These are phyloP conservation scores for Hirtodrosophila cameraria DNA, from an alignment of 2,888 invertebrate genomes.

Conservation along the genomic window DNA sequence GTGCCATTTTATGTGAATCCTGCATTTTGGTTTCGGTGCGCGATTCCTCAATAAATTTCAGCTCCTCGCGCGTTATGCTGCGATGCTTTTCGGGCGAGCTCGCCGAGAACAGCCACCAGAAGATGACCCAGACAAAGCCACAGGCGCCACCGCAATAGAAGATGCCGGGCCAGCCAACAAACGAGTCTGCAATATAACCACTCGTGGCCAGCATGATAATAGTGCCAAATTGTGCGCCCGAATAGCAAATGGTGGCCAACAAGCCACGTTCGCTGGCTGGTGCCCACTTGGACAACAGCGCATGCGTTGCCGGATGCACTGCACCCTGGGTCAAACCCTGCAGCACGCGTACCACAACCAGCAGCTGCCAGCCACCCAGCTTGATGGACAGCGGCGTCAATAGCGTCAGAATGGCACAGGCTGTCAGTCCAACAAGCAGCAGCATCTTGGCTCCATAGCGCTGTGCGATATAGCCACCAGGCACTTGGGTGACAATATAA, in stretches of 20 bases:
- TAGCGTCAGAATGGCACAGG: constrained; percentile 88
- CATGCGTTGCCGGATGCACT: constrained; percentile 88
- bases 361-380: constrained; percentile 87
- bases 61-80: constrained; percentile 87
- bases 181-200: constrained; percentile 88
- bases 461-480: constrained; percentile 89
- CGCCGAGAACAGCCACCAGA: constrained; percentile 87
- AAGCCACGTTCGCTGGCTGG: constrained; percentile 88
- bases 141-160: constrained; percentile 90
- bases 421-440: constrained; percentile 85
- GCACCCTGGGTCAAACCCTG: constrained; percentile 89
- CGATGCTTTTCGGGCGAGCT: constrained; percentile 88
- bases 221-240: constrained; percentile 92
- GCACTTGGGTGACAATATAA: constrained; percentile 87
- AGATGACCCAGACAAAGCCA: constrained; percentile 87
- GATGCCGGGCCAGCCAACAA: constrained; percentile 90
- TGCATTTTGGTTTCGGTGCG: constrained; percentile 80
- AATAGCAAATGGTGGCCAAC: constrained; percentile 88
- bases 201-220: constrained; percentile 89
- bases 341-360: constrained; percentile 86
- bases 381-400: constrained; percentile 88
- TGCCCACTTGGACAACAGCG: constrained; percentile 89
- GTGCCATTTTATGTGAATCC: constrained; percentile 58
- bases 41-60: constrained; percentile 88
- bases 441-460: constrained; percentile 89